Evolutionary conservation across 1,140 invertebrate genomes (phyloP).

Genomic region (Dolichoris vasculosae): DNA sequence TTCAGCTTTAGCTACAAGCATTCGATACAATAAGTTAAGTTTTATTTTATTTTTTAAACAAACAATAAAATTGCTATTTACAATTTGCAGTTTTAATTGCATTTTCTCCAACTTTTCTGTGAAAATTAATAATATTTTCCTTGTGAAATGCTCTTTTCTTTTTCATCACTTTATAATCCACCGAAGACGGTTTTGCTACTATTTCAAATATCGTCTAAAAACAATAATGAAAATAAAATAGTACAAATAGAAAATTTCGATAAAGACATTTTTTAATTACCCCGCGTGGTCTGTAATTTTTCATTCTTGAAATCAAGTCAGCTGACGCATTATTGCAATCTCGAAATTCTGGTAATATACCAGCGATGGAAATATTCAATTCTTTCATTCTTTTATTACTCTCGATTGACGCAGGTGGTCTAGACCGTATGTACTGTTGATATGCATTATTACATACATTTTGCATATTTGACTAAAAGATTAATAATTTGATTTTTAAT

Average conservation of each 20-base stretch:
- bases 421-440: slow-evolving; percentile 90
- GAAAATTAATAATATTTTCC: slow-evolving; percentile 75
- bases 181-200: slow-evolving; percentile 85
- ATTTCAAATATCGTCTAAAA: slow-evolving; percentile 96
- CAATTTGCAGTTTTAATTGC: background rate
- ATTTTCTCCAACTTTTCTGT: slow-evolving; percentile 68
- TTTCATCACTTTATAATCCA: slow-evolving; percentile 83
- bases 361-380: slow-evolving; percentile 73
- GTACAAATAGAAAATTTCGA: background rate
- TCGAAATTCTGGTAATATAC: slow-evolving; percentile 70
- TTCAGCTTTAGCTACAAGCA: slow-evolving; percentile 30
- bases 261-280: slow-evolving; percentile 61
- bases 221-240: slow-evolving; percentile 28
- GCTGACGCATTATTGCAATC: slow-evolving; percentile 60
- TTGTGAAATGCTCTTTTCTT: slow-evolving; percentile 80
- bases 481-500: no score
- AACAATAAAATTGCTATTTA: background rate
- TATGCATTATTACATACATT: slow-evolving; percentile 91
- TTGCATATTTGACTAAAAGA: slow-evolving; percentile 80
- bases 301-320: slow-evolving; percentile 84
- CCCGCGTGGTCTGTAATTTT: slow-evolving; percentile 87
- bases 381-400: slow-evolving; percentile 90
- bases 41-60: background rate
- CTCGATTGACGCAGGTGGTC: slow-evolving; percentile 90
- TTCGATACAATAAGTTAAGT: background rate